phyloP scores from a whole-genome alignment of 2,113 vertebrate genomes.

The Callipepla californica region DNA sequence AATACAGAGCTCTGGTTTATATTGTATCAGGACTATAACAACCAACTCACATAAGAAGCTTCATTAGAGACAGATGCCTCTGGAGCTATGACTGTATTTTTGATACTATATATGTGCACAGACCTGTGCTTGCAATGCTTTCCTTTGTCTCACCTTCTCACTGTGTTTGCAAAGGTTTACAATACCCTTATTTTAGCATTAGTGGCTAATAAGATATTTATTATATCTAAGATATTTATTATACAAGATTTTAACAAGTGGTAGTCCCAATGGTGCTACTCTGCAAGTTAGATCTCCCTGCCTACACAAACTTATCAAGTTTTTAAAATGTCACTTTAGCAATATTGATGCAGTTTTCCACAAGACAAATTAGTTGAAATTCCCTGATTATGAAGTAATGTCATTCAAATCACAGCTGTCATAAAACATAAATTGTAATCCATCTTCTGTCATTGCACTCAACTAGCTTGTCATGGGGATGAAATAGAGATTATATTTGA shows the following conservation, averaged over 20 bases:
- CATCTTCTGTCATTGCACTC: background rate
- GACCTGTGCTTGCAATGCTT: background rate
- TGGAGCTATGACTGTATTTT: background rate
- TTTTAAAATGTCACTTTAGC: background rate
- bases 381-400: background rate
- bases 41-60: background rate
- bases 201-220: background rate
- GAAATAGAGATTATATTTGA: background rate
- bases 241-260: background rate
- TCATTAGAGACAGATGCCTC: background rate
- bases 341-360: background rate
- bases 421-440: background rate
- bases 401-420: background rate
- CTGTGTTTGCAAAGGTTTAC: background rate
- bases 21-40: background rate
- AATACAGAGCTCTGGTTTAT: background rate
- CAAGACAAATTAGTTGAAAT: background rate
- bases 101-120: background rate
- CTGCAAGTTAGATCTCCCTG: background rate
- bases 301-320: background rate
- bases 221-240: background rate
- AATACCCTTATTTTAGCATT: background rate
- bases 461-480: background rate
- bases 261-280: background rate
- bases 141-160: background rate